phyloP scores from a whole-genome alignment of 2,888 invertebrate genomes.

The Rhabditophanes sp. region DNA sequence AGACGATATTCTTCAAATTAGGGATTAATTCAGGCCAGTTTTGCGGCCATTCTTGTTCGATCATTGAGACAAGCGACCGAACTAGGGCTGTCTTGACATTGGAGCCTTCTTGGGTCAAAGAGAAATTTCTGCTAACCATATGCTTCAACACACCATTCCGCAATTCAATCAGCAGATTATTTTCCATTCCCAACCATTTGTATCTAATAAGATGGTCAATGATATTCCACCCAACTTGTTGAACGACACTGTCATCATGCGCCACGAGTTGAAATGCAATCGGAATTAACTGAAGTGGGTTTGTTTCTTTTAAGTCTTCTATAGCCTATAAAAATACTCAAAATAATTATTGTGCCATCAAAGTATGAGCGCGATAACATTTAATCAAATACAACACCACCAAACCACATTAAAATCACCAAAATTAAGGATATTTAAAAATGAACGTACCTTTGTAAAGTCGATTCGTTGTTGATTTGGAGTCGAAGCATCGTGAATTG shows the following conservation, averaged over 20 bases:
- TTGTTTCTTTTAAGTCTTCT: constrained; percentile 19
- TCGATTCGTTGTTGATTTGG: constrained; percentile 11
- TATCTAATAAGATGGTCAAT: constrained; percentile 23
- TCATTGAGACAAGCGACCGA: constrained; percentile 20
- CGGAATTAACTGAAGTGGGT: constrained; percentile 9
- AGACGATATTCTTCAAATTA: constrained; percentile 12
- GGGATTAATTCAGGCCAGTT: constrained; percentile 21
- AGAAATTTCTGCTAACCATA: constrained; percentile 9
- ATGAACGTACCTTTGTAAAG: constrained; percentile 12
- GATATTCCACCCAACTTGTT: constrained; percentile 22
- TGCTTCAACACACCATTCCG: constrained; percentile 16
- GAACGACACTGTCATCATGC: constrained; percentile 9
- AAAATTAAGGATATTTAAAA: background rate
- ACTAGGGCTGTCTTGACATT: constrained; percentile 16
- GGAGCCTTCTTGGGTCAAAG: constrained; percentile 10
- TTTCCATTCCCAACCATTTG: constrained; percentile 17
- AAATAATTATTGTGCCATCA: no score
- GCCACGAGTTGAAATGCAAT: constrained; percentile 16
- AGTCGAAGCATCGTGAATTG: constrained; percentile 17
- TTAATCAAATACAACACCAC: constrained; percentile 1
- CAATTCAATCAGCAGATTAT: constrained; percentile 11
- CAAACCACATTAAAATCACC: constrained; percentile 1
- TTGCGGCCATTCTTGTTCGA: constrained; percentile 34
- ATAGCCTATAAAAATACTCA: constrained; percentile 17
- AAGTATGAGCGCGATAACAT: no score